Evolutionary conservation across 2,888 invertebrate species (phyloP).

Genomic region (Beris morrisii): DNA sequence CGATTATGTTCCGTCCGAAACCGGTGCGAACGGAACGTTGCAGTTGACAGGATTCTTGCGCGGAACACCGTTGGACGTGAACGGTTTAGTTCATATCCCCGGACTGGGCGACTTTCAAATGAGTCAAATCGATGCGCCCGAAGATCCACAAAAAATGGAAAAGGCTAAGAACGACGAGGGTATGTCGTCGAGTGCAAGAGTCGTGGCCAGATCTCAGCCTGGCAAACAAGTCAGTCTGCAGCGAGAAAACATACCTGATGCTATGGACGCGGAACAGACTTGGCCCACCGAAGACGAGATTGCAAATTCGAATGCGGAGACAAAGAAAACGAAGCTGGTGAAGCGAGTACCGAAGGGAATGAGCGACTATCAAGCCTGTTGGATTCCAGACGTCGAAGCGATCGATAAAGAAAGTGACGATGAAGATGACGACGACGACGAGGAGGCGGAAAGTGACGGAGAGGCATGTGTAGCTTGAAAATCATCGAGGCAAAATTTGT

Average conservation of each 20-base stretch:
- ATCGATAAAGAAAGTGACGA: constrained; percentile 59
- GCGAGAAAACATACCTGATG: constrained; percentile 80
- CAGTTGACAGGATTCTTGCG: constrained; percentile 86
- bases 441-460: constrained; percentile 51
- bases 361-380: constrained; percentile 95
- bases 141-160: constrained; percentile 69
- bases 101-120: constrained; percentile 95
- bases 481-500: neutral
- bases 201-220: constrained; percentile 64
- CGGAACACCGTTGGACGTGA: constrained; percentile 81
- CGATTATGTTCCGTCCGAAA: constrained; percentile 61
- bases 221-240: constrained; percentile 72
- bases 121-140: constrained; percentile 70
- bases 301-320: constrained; percentile 63
- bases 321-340: constrained; percentile 68
- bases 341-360: constrained; percentile 91
- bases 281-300: constrained; percentile 95
- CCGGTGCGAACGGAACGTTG: constrained; percentile 63
- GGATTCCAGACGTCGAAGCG: constrained; percentile 78
- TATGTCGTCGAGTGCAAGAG: constrained; percentile 44
- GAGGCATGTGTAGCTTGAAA: constrained; percentile 36
- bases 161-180: constrained; percentile 56
- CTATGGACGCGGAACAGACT: constrained; percentile 94
- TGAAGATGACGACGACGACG: constrained; percentile 54
- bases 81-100: constrained; percentile 86